Base-by-base conservation (phyloP, 2,888 invertebrate species). In the Epicampocera succincta region DNA sequence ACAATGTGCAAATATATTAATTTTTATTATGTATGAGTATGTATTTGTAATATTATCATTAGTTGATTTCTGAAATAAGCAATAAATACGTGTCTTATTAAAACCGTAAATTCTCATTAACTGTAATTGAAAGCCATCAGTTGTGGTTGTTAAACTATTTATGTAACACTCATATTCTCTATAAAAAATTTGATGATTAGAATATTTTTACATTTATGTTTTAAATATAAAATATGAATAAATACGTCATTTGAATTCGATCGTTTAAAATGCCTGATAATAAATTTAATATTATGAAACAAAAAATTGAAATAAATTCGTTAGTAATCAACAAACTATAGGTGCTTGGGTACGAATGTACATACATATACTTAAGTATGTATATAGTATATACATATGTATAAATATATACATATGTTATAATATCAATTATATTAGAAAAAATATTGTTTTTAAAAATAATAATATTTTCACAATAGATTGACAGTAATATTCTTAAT, bases 111-210 rank as follows among this genome's bases (percentile, higher is more conserved):
- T 63, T 19, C 3, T 17, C 17, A 63, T 46, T 33, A 15, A 46
- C n/a, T 29, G 13, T 19, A 48, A 33, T 48, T 33, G 13, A 46
- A 29, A 29, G 15, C 44, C 44, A 63, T 48, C 63, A 63, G 17
- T 63, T 63, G 46, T 63, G 17, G 63, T 63, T 8, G 17, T 33
- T 48, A 46, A 63, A 48, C 19, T 48, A 63, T 46, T 25, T 11
- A 46, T 17, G 12, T 33, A 33, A 33, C 33, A 33, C 3, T 33
- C 8, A 33, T 9, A 33, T 8, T 33, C 33, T 33, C 33, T 33
- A 33, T 33, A 33, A 33, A 9, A 5, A 33, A 33, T 5, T 8
- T 9, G 8, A 29, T n/a, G 33, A 29, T 29, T 54, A 44, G 17
- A 46, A 17, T 46, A 46, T n/a, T n/a, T 1, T 15, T 3, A 9